phyloP scores from a whole-genome alignment of 2,888 invertebrate genomes.

The Rhorus exstirpatorius region DNA sequence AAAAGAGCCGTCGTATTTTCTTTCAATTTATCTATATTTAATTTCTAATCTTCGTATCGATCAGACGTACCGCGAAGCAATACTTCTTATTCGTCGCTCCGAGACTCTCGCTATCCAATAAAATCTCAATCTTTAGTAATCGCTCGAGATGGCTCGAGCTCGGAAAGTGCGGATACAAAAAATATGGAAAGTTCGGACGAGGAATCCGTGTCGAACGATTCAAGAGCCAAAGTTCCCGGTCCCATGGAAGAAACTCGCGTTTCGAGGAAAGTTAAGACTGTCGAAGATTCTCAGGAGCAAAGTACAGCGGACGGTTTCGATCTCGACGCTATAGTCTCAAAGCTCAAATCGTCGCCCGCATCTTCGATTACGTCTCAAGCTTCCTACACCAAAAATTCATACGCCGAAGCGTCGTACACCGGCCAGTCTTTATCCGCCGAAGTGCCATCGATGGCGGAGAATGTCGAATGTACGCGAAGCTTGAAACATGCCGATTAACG shows the following conservation, averaged over 20 bases:
- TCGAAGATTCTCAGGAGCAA: background rate
- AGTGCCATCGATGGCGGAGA: background rate
- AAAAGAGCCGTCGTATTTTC: too few species aligned
- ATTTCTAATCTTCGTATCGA: too few species aligned
- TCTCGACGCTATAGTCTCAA: conserved; percentile 22
- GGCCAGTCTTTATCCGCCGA: background rate
- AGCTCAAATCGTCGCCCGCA: conserved; percentile 39
- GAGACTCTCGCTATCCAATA: too few species aligned
- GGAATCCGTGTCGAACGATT: background rate
- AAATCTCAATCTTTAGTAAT: background rate
- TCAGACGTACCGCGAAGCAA: too few species aligned
- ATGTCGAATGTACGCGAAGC: background rate
- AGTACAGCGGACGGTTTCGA: conserved; percentile 11
- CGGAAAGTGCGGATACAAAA: background rate
- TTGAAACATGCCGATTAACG: too few species aligned
- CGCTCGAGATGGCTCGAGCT: background rate
- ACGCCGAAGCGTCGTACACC: background rate
- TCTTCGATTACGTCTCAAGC: conserved; percentile 7
- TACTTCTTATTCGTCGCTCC: too few species aligned
- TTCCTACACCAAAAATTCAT: background rate
- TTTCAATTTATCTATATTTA: too few species aligned
- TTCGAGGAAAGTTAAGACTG: background rate
- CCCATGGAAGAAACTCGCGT: background rate
- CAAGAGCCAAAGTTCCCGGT: background rate
- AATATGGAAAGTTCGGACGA: conserved; percentile 15